Base-by-base conservation (phyloP, 2,113 vertebrate species). In the Girardinichthys multiradiatus region DNA sequence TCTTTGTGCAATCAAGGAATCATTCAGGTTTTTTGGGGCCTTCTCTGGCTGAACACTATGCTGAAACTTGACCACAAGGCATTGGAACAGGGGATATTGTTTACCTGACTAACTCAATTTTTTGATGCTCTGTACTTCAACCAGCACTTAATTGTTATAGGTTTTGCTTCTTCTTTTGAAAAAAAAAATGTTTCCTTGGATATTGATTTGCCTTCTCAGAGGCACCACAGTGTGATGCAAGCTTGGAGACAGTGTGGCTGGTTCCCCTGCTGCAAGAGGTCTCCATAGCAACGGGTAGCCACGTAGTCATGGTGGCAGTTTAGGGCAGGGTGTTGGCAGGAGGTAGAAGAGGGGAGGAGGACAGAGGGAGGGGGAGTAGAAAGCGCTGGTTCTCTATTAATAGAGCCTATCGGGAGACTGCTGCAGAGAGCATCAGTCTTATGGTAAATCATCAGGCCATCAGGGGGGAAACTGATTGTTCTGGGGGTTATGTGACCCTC, bases 211-310 rank as follows among this genome's bases (percentile, higher is more conserved):
- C 74, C 39, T 71, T 87, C 78, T 68, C 54, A 58, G 72, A 76
- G 83, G 61, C 78, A 72, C 88, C 85, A 81, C 89, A 76, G 72
- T 60, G 81, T 71, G 81, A 82, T 83, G 79, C 79, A 70, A 65
- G 28, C 83, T 77, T 57, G 4, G 77, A 85, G 82, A 77, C 66
- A n/a, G 65, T 19, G 10, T 15, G 63, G 48, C 79, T 74, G 29
- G 26, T 79, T 83, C 80, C 77, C 68, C 84, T 74, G 76, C 84
- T 74, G 76, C 64, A 76, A 77, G 84, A 68, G 81, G 89, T 92
- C 79, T 66, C 87, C 86, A 86, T 89, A 29, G 91, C 88, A 86
- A 91, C 88, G 83, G 84, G 88, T 89, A 85, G 81, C 91, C 72
- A 86, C 62, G 85, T 88, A 80, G 81, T 73, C 73, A 83, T 74